Percentiles rank a stretch among this genome's conserved stretches.
Conservation (phyloP, 2,888 invertebrate species). For the Drosophila nr. perissopoda region DNA sequence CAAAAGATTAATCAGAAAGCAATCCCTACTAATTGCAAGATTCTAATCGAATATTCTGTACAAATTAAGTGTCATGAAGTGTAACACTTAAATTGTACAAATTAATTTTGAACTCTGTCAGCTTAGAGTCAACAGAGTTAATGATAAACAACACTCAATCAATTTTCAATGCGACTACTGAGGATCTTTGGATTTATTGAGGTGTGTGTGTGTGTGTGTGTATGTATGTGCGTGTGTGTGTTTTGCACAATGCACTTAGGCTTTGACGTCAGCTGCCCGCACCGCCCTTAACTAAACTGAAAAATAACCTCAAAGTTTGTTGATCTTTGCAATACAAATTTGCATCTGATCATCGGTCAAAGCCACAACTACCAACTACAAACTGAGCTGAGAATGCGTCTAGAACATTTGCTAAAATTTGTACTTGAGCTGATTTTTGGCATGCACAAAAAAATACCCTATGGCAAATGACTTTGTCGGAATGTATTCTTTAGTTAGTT, state of each 20-base stretch:
- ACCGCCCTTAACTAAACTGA: conserved; percentile 13
- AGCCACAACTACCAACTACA: conserved; percentile 1
- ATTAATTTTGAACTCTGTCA: conserved; percentile 11
- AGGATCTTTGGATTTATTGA: conserved; percentile 1
- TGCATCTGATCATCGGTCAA: conserved; percentile 26
- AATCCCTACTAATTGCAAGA: not conserved
- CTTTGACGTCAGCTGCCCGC: conserved; percentile 21
- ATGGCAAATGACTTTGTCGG: not conserved
- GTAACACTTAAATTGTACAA: conserved; percentile 2
- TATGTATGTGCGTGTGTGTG: conserved; percentile 19
- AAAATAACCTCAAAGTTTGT: conserved; percentile 42
- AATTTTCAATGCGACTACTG: conserved; percentile 25
- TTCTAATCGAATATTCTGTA: not conserved
- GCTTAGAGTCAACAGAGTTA: conserved; percentile 3
- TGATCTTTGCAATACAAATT: conserved; percentile 53
- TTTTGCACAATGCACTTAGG: conserved; percentile 35
- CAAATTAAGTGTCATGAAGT: not conserved
- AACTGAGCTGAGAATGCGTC: not conserved
- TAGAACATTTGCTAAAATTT: not conserved
- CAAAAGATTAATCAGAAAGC: not conserved
- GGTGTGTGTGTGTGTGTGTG: conserved; percentile 13
- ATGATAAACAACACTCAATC: conserved; percentile 22
- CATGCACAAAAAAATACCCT: not conserved
- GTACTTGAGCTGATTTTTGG: not conserved
- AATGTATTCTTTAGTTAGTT: not conserved